phyloP scores from a whole-genome alignment of 2,113 vertebrate genomes.

The Hyla sarda region DNA sequence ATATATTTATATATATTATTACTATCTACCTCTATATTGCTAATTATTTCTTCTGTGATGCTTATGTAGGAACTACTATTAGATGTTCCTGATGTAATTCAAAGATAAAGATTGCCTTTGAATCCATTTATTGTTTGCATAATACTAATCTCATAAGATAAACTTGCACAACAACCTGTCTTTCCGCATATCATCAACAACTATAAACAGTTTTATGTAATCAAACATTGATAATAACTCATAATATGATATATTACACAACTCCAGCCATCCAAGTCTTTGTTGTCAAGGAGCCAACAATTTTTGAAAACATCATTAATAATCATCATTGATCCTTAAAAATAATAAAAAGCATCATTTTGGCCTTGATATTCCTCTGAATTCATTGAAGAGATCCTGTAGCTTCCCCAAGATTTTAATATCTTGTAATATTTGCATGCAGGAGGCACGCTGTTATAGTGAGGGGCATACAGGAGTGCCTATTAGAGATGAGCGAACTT shows the following conservation, averaged over 20 bases:
- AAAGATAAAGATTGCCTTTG: background rate
- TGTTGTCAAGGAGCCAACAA: background rate
- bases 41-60: background rate
- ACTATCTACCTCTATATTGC: too few relatives aligned
- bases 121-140: background rate
- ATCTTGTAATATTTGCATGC: too few relatives aligned
- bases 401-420: too few relatives aligned
- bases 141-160: background rate
- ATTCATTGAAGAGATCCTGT: too few relatives aligned
- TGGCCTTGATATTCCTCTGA: too few relatives aligned
- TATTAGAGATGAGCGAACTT: too few relatives aligned
- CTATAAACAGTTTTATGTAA: background rate
- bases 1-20: background rate
- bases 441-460: too few relatives aligned
- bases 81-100: background rate
- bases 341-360: too few relatives aligned
- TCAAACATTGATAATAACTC: background rate
- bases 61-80: background rate
- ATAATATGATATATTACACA: background rate
- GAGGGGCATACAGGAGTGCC: too few relatives aligned
- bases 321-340: too few relatives aligned
- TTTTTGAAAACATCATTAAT: too few relatives aligned
- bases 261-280: background rate
- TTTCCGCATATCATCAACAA: background rate
- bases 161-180: conserved; percentile 16